Conservation (phyloP, 2,888 invertebrate genomes). For the Drosophila testacea region DNA sequence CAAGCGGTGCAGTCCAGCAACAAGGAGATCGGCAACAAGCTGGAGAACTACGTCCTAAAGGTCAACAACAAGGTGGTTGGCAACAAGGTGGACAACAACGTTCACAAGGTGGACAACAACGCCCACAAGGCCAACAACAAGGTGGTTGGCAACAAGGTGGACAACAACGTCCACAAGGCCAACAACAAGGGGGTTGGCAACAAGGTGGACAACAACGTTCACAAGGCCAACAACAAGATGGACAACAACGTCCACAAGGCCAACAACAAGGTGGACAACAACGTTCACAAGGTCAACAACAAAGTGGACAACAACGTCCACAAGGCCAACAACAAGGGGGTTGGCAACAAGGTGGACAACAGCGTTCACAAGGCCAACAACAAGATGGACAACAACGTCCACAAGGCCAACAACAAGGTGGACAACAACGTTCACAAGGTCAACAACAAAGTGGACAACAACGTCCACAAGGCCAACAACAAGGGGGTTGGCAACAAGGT, state of each 20-base stretch:
- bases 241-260: slow-evolving; percentile 21
- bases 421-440: slow-evolving; percentile 10
- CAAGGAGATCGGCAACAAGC: slow-evolving; percentile 5
- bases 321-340: slow-evolving; percentile 1
- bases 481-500: slow-evolving; percentile 11
- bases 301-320: not conserved
- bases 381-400: slow-evolving; percentile 1
- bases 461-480: slow-evolving; percentile 3
- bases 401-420: slow-evolving; percentile 7
- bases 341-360: slow-evolving; percentile 14
- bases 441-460: slow-evolving; percentile 11
- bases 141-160: not conserved
- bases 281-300: slow-evolving; percentile 1
- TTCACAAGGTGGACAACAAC: slow-evolving; percentile 2
- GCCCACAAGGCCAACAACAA: not conserved
- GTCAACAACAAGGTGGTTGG: not conserved
- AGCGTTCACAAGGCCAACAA: slow-evolving; percentile 14
- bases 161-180: not conserved
- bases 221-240: slow-evolving; percentile 6
- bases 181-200: not conserved
- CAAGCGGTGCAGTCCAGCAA: slow-evolving; percentile 18
- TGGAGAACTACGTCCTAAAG: slow-evolving; percentile 5
- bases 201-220: slow-evolving; percentile 12
- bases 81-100: not conserved
- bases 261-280: slow-evolving; percentile 13